Percentiles rank a stretch among this genome's conserved stretches.
Evolutionary conservation across 2,797 vertebrate genomes (phyloP).

Genomic region (Prionace glauca): DNA sequence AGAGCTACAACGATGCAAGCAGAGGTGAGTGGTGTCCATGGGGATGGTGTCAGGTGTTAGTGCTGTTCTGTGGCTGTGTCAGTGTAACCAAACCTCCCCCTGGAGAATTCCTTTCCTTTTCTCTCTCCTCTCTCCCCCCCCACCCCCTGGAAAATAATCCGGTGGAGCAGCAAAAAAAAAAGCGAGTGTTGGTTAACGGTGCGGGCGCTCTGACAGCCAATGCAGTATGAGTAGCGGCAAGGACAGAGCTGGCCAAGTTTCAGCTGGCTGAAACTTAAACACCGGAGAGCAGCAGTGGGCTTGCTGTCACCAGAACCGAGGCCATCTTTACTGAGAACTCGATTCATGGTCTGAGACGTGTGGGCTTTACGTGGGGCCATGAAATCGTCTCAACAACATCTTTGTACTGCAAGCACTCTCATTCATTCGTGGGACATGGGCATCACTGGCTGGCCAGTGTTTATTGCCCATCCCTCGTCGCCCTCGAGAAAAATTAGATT

Average conservation of each 20-base stretch:
- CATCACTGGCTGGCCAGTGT: no score
- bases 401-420: not conserved
- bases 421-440: no score
- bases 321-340: not conserved
- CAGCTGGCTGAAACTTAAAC: not conserved
- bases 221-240: not conserved
- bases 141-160: constrained; percentile 46
- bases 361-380: not conserved
- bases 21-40: constrained; percentile 46
- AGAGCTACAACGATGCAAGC: constrained; percentile 50
- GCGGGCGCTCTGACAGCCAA: no score
- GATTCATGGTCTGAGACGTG: not conserved
- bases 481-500: no score
- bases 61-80: constrained; percentile 46
- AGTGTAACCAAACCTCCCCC: constrained; percentile 45
- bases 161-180: constrained; percentile 40
- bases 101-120: constrained; percentile 42
- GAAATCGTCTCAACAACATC: not conserved
- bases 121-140: no score
- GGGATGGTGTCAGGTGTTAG: constrained; percentile 45
- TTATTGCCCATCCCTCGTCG: no score
- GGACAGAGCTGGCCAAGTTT: not conserved
- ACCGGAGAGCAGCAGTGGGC: not conserved
- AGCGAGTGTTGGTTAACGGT: not conserved
- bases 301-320: not conserved